Evolutionary conservation across 1,140 invertebrate species (phyloP).

Genomic region (Bombus sylvicola): DNA sequence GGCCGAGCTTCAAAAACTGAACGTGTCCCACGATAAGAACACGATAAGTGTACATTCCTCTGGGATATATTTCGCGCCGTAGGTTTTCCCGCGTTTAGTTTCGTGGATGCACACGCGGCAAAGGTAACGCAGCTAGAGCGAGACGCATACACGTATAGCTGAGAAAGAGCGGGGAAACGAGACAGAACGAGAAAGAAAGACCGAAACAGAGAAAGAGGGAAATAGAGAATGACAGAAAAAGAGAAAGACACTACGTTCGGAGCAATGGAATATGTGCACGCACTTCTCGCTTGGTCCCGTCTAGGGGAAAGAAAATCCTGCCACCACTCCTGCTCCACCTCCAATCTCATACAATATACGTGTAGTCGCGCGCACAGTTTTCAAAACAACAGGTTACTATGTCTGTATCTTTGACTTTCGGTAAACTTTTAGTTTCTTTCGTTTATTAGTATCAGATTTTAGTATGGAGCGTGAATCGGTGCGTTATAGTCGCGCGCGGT

Average conservation of each 20-base stretch:
- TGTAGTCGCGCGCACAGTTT: constrained; percentile 62
- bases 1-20: constrained; percentile 31
- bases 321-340: constrained; percentile 30
- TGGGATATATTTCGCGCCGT: constrained; percentile 27
- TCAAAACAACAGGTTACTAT: constrained; percentile 54
- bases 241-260: constrained; percentile 25
- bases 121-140: constrained; percentile 26
- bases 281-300: constrained; percentile 33
- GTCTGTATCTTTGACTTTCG: neutral
- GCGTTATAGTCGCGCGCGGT: constrained; percentile 41
- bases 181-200: neutral
- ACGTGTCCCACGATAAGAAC: constrained; percentile 41
- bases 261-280: constrained; percentile 33
- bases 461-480: constrained; percentile 1
- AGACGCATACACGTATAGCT: constrained; percentile 23
- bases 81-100: constrained; percentile 63
- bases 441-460: constrained; percentile 3
- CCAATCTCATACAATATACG: constrained; percentile 24
- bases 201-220: neutral
- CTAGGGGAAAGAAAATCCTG: constrained; percentile 41
- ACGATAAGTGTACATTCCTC: constrained; percentile 48
- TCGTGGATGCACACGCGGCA: constrained; percentile 48
- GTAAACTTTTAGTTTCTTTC: neutral
- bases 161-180: neutral
- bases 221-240: constrained; percentile 17